These are phyloP conservation scores for Halcyon senegalensis DNA, from an alignment of 2,113 vertebrate species.

Conservation along the genomic window DNA sequence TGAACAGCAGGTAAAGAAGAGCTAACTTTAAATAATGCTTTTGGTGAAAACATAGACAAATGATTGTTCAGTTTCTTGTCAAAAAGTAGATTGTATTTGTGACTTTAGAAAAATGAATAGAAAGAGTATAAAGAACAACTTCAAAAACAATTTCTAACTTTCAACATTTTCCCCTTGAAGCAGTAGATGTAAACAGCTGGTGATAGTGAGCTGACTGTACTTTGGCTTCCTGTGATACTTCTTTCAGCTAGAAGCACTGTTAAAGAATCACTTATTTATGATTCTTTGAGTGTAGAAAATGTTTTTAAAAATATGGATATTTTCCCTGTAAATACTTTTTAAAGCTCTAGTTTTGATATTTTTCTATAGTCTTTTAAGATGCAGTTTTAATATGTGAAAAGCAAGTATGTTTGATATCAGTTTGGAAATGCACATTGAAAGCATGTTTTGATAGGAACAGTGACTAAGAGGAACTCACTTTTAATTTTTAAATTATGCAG, in stretches of 20 bases:
- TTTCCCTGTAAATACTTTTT: neutral
- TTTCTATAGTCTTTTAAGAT: neutral
- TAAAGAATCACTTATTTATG: neutral
- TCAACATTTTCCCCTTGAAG: slow-evolving; percentile 1
- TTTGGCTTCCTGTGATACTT: slow-evolving; percentile 16
- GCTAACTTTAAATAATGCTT: neutral
- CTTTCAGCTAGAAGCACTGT: slow-evolving; percentile 19
- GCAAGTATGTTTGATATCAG: neutral
- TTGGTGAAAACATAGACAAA: neutral
- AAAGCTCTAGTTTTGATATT: neutral
- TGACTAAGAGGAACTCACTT: neutral
- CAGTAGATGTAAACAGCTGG: slow-evolving; percentile 12
- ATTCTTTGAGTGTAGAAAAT: neutral
- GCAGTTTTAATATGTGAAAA: neutral
- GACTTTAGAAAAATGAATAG: neutral
- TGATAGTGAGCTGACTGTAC: slow-evolving; percentile 16
- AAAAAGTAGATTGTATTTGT: neutral
- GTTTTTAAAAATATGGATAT: neutral
- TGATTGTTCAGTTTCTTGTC: neutral
- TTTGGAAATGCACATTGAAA: neutral
- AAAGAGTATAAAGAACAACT: neutral
- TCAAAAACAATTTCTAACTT: neutral
- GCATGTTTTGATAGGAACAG: neutral
- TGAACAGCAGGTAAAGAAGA: neutral
- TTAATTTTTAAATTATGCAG: neutral